phyloP scores from a whole-genome alignment of 2,797 vertebrate genomes.

The Ara ararauna region DNA sequence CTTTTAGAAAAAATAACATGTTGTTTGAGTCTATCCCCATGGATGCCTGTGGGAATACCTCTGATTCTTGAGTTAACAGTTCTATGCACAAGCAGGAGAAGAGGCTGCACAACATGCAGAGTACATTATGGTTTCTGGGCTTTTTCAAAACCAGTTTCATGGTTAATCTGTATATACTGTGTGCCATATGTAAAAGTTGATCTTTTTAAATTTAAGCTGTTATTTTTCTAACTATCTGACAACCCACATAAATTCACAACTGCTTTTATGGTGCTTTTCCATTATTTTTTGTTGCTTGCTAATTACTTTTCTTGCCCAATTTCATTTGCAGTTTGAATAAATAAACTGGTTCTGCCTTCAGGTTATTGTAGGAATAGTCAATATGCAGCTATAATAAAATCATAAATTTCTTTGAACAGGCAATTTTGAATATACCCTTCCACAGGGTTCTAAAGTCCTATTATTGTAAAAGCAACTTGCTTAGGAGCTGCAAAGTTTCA shows the following conservation, averaged over 20 bases:
- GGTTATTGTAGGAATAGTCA: slow-evolving; percentile 80
- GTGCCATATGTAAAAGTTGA: slow-evolving; percentile 25
- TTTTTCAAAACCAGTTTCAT: slow-evolving; percentile 5
- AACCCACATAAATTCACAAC: slow-evolving; percentile 75
- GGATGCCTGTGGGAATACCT: neutral
- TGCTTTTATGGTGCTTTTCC: slow-evolving; percentile 77
- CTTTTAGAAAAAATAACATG: neutral
- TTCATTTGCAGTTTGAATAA: slow-evolving; percentile 84
- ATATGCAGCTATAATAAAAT: slow-evolving; percentile 81
- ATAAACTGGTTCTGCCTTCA: slow-evolving; percentile 79
- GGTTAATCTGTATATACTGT: slow-evolving; percentile 35
- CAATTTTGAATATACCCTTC: slow-evolving; percentile 77
- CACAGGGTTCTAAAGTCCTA: slow-evolving; percentile 72
- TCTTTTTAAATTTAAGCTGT: slow-evolving; percentile 71
- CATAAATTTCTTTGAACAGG: slow-evolving; percentile 83
- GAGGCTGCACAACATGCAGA: neutral
- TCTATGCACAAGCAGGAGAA: neutral
- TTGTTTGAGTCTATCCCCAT: neutral
- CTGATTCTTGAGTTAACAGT: neutral
- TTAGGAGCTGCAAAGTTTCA: slow-evolving; percentile 65
- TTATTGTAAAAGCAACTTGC: slow-evolving; percentile 68
- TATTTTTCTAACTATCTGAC: slow-evolving; percentile 78
- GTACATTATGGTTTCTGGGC: neutral
- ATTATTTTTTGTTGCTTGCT: slow-evolving; percentile 81
- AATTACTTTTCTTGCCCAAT: slow-evolving; percentile 82